These are phyloP conservation scores for Bothrops jararaca DNA, from an alignment of 2,113 vertebrate genomes.

Conservation along the genomic window DNA sequence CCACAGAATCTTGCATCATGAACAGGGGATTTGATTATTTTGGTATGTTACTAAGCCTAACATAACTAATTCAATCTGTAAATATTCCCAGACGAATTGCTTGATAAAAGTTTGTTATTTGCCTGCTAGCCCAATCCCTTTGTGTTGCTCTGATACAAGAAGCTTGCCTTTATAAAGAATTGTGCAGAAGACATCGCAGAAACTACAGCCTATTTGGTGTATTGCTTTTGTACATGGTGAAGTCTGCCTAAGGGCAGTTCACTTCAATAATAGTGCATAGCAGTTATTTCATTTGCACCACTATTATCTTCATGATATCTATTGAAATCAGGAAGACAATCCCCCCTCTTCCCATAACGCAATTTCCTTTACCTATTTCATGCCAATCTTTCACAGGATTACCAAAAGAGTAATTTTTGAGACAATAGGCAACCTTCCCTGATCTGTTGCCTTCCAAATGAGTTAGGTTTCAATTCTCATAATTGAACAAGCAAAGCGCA, in stretches of 20 bases:
- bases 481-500: not conserved
- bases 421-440: not conserved
- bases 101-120: not conserved
- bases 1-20: constrained; percentile 96
- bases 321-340: not conserved
- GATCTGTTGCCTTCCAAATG: not conserved
- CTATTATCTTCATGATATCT: not conserved
- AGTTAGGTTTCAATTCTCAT: not conserved
- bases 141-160: not conserved
- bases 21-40: constrained; percentile 87
- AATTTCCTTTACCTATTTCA: not conserved
- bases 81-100: not conserved
- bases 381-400: not conserved
- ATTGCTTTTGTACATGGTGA: not conserved
- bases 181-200: not conserved
- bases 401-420: not conserved
- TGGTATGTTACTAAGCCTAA: constrained; percentile 65
- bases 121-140: not conserved
- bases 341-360: not conserved
- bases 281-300: not conserved
- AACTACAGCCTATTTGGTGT: not conserved
- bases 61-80: not conserved
- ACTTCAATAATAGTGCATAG: not conserved
- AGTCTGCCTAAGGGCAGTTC: not conserved
- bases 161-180: not conserved